A percentile compares a stretch with the other conserved stretches of the same genome.
Evolutionary conservation across 2,113 vertebrate species (phyloP).

Genomic region (Rutilus rutilus): DNA sequence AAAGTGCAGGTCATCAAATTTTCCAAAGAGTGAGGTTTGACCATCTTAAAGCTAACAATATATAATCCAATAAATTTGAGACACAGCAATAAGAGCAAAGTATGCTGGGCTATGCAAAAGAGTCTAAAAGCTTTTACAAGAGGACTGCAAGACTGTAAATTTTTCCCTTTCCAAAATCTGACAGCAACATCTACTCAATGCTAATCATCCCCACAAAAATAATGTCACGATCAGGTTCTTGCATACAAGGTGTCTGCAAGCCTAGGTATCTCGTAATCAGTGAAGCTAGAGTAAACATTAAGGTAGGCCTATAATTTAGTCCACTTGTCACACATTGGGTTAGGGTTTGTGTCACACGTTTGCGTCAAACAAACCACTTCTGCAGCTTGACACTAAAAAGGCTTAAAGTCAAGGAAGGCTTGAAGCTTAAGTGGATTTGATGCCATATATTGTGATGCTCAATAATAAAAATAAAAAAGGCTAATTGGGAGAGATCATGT

Average conservation of each 20-base stretch:
- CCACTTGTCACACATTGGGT: neutral
- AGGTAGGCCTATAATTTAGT: slow-evolving; percentile 48
- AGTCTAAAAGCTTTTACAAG: slow-evolving; percentile 19
- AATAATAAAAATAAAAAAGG: neutral
- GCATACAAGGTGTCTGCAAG: slow-evolving; percentile 34
- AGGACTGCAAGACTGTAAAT: neutral
- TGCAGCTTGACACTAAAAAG: slow-evolving; percentile 39
- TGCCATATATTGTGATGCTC: slow-evolving; percentile 11
- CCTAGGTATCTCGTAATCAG: slow-evolving; percentile 17
- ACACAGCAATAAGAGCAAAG: slow-evolving; percentile 7
- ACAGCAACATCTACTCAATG: slow-evolving; percentile 5
- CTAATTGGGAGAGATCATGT: neutral
- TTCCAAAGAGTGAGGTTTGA: neutral
- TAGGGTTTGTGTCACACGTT: neutral
- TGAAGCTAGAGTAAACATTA: slow-evolving; percentile 17
- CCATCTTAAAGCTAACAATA: slow-evolving; percentile 17
- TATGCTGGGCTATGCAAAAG: neutral
- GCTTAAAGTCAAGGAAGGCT: neutral
- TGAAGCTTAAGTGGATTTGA: slow-evolving; percentile 1
- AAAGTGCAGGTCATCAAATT: slow-evolving; percentile 7
- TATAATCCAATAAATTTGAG: slow-evolving; percentile 18
- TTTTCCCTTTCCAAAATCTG: neutral
- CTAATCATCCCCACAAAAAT: slow-evolving; percentile 3
- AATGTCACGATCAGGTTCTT: slow-evolving; percentile 38
- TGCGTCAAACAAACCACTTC: slow-evolving; percentile 22